A percentile compares a stretch with the other conserved stretches of the same genome.
Evolutionary conservation across 2,888 invertebrate genomes (phyloP).

Genomic region (Papilio protenor): DNA sequence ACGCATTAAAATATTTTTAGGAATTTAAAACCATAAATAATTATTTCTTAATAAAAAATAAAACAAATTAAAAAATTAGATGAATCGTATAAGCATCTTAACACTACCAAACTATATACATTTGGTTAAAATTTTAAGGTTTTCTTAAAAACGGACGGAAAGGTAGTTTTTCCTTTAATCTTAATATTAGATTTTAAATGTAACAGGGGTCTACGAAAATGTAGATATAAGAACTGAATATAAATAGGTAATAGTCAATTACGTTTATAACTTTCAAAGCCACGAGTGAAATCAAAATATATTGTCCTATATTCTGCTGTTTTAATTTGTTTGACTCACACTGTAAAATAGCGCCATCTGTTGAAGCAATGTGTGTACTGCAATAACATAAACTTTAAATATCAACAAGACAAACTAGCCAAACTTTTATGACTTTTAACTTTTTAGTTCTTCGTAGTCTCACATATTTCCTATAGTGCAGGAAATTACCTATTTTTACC

Average conservation of each 20-base stretch:
- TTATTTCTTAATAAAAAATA: background rate
- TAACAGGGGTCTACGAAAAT: no score
- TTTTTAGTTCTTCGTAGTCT: background rate
- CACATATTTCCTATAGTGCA: background rate
- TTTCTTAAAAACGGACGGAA: background rate
- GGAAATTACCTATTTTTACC: background rate
- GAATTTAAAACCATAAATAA: background rate
- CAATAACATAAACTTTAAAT: background rate
- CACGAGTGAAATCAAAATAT: background rate
- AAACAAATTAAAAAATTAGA: background rate
- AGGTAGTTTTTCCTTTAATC: background rate
- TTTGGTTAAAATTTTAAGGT: background rate
- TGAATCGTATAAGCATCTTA: background rate
- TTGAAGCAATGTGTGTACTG: background rate
- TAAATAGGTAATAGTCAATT: background rate
- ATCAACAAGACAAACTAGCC: background rate
- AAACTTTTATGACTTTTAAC: background rate
- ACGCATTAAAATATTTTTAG: conserved; percentile 46
- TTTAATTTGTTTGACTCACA: background rate
- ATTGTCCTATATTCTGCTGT: background rate
- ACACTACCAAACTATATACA: background rate
- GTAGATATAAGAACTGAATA: background rate
- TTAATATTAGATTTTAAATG: background rate
- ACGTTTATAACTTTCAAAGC: background rate
- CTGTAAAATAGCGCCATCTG: conserved; percentile 8